Evolutionary conservation across 2,797 vertebrate genomes (phyloP), one percentile per base, ranked within the genome.

Genomic region (Sebastes itinus): DNA sequence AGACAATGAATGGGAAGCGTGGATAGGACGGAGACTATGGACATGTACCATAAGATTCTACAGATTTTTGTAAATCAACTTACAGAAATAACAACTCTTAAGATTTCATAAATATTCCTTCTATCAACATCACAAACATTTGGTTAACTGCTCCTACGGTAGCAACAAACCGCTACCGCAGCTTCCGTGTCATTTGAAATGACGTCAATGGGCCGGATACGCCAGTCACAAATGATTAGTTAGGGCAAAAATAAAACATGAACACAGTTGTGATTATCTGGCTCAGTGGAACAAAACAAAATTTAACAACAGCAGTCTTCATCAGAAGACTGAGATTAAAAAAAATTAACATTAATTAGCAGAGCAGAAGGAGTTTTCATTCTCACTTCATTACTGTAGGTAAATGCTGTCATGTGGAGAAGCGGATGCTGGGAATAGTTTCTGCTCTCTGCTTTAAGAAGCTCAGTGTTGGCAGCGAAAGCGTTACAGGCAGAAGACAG

Each of bases 401-500:
- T 80, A 35, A 63, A 79, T 12, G 63, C 32, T 75, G 60, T 61
- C 49, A 60, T 59, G 42, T 63, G 64, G 38, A 35, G 61, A 63
- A 58, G 33, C 62, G 63, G 56, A 77, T 42, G 67, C 66, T 59
- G 55, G 66, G 58, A 69, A 75, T 71, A 30, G 46, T 77, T 25
- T 27, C 54, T 49, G 33, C 32, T 75, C 63, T 64, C 25, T 27
- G 54, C 77, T 84, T 70, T 72, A 80, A 87, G 86, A 81, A 20
- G 85, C 75, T 81, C 79, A 81, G 77, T 38, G 55, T 82, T 72
- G 80, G 85, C 87, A 85, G 64, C 27, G 79, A 92, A 25, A 81
- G 80, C 58, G 87, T 91, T 88, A 84, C 83, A 77, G 76, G 63
- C 80, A 89, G 83, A 64, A 82, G 84, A 80, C 84, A 79, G 85